Evolutionary conservation across 2,888 invertebrate genomes (phyloP), one percentile per base, ranked within the genome.

Genomic region (Pomacea canaliculata): DNA sequence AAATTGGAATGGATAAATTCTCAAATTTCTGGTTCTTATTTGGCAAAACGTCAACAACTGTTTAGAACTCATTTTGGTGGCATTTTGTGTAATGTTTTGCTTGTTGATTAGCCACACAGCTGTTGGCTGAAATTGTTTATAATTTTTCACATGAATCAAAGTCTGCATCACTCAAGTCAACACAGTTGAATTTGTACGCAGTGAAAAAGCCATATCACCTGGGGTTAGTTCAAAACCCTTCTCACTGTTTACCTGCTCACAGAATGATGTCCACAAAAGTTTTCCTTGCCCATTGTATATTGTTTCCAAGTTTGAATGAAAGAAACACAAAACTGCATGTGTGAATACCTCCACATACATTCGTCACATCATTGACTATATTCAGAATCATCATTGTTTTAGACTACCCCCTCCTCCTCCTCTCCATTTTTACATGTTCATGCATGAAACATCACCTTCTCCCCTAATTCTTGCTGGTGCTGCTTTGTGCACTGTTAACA

Each of bases 291-390:
- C 63, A 7, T n/a, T 63, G 63, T 63, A 63, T 19, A 19, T 63
- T 63, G n/a, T 56, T 56, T 56, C 16, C 51, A 13, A 56, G 51
- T 56, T 56, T 16, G 51, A 13, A 56, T 63, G 63, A 23, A 63
- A 18, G 63, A 63, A 63, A 27, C 19, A 19, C 19, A 19, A 27
- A 63, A 0, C 19, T 23, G 27, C 10, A 63, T 70, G 10, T 59
- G 56, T 70, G 70, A 70, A 70, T 70, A 70, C 51, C 66, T 69
- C 62, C 27, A 66, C 68, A 66, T 66, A 66, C 19, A 23, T 18
- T 59, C 59, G 73, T 73, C 73, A 48, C 37, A 46, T 46, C 49
- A 69, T 68, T n/a, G 60, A 59, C 46, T 56, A 68, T 73, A 73
- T 73, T 67, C 68, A 73, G 62, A 62, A 18, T 69, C 48, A 68